Base-by-base conservation (phyloP, 1,140 invertebrate genomes). In the Paraescarpia echinospica region DNA sequence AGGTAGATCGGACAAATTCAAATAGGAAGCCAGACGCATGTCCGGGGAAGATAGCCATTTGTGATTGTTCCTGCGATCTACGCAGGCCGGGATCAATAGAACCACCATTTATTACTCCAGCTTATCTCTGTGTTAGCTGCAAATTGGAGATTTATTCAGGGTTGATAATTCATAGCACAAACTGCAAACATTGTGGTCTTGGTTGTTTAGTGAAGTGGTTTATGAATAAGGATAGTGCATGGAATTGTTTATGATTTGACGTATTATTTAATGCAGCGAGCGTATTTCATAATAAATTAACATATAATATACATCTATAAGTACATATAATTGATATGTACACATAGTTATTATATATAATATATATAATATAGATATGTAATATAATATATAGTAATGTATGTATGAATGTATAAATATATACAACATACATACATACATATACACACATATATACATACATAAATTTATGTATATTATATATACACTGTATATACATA, bases 91-190 rank as follows among this genome's bases (percentile, higher is more conserved):
- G 22, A 77, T 77, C 59, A 77, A 77, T 77, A 77, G 59, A 18
- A 31, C 59, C 59, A 77, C 59, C 59, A 77, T 77, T 77, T 77
- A 77, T 77, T 77, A 77, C 22, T 14, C 12, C 9, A 27, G 59
- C 59, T 77, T 77, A 77, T 77, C 59, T 77, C 59, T 27, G 22
- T 6, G 59, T 77, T 77, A 77, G 59, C 59, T 77, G 59, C 59
- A 77, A 77, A 77, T 77, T 77, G 59, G 59, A 77, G 59, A 77
- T 77, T 77, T 77, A 77, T 77, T 77, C 59, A 77, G 59, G 59
- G 59, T 27, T 77, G 59, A 77, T 77, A 77, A 77, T 77, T 77
- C 59, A 27, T 77, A 27, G 59, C 59, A 77, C 59, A 77, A 77
- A 77, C 27, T 77, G 59, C 59, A 77, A 77, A 77, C 59, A 77